These are phyloP conservation scores for Sebastiscus tertius DNA, from an alignment of 2,797 vertebrate species.

Conservation along the genomic window DNA sequence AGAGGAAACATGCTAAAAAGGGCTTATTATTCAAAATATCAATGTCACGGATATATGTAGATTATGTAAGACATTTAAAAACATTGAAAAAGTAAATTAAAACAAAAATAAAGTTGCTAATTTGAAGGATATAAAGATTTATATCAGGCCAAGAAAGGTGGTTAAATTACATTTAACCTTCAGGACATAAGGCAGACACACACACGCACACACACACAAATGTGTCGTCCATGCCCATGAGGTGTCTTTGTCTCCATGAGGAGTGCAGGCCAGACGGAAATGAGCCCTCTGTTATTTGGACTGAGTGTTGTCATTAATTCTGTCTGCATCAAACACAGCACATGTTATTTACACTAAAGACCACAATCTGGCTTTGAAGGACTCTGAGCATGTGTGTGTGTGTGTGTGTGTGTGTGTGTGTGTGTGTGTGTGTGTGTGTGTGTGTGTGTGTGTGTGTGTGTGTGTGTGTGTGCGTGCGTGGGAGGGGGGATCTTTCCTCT, in stretches of 20 bases:
- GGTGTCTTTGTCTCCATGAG: constrained; percentile 58
- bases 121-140: neutral
- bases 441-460: constrained; percentile 34
- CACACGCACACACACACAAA: constrained; percentile 26
- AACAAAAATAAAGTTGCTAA: neutral
- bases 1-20: neutral
- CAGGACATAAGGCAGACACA: neutral
- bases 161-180: neutral
- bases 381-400: constrained; percentile 32
- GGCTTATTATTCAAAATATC: neutral
- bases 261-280: constrained; percentile 73
- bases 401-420: constrained; percentile 26
- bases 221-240: constrained; percentile 39
- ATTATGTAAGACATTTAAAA: neutral
- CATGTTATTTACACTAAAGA: constrained; percentile 86
- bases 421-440: constrained; percentile 30
- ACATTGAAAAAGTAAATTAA: neutral
- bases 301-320: constrained; percentile 85
- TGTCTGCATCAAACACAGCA: constrained; percentile 81
- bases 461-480: constrained; percentile 22
- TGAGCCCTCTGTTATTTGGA: constrained; percentile 81
- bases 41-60: neutral
- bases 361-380: constrained; percentile 81
- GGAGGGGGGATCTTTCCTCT: constrained; percentile 36
- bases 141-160: neutral